Evolutionary conservation across 2,113 vertebrate species (phyloP), one percentile per base, ranked within the genome.

Genomic region (Spermophilus dauricus): DNA sequence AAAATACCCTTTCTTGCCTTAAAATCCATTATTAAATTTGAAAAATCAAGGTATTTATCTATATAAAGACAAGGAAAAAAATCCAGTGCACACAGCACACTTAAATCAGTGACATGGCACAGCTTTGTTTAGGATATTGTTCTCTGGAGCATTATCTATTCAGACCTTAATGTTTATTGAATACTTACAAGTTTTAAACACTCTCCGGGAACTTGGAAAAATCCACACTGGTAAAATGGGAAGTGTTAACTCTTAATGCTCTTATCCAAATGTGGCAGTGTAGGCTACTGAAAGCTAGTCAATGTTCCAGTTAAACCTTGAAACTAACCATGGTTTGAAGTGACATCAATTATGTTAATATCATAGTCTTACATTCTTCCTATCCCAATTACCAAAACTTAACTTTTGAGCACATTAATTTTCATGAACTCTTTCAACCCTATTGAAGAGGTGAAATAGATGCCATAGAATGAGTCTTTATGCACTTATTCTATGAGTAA

Each of bases 391-490:
- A 75, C 61, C 9, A 72, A 89, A 37, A 70, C 28, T 32, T 78
- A 80, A 91, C 45, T 84, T 89, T 88, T 32, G 30, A 67, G 37
- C 85, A 53, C 9, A 77, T 87, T 89, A 90, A 90, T 92, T 91
- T 91, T 85, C 76, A 96, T 56, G 1, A 94, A 91, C 45, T 92
- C 34, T 94, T 92, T 72, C 53, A 95, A 37, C 65, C 17, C 65
- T 84, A 63, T 53, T 81, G 61, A 78, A 83, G 78, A 94, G 13
- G 10, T 32, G 12, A 84, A 42, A 84, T 82, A 63, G 32, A 95
- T 85, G 78, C 24, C 10, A 9, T 70, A 70, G 53, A 92, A 84
- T 73, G 76, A 83, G 8, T 72, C 26, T 91, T 82, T 91, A 51
- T 85, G n/a, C 75, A 72, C 8, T 83, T 70, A 73, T 84, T 90